A percentile compares a stretch with the other conserved stretches of the same genome.
Conservation (phyloP, 1,140 invertebrate genomes). For the Penaeus japonicus region DNA sequence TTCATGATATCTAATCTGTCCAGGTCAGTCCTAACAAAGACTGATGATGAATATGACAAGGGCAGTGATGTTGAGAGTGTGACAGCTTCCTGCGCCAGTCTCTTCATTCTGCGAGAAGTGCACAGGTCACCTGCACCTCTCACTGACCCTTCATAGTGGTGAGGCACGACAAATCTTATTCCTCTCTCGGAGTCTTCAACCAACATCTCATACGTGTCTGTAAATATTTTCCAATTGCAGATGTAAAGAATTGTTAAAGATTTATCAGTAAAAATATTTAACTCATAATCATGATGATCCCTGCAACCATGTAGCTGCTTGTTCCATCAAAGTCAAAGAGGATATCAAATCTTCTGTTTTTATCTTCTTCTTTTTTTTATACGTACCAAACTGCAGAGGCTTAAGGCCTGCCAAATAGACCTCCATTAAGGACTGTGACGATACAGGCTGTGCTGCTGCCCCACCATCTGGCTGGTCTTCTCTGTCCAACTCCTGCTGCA, state of each 20-base stretch:
- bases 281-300: too few species aligned
- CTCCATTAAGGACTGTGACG: constrained; percentile 40
- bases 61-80: constrained; percentile 94
- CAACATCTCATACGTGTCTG: constrained; percentile 92
- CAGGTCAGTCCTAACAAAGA: constrained; percentile 94
- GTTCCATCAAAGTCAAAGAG: too few species aligned
- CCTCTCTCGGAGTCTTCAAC: constrained; percentile 77
- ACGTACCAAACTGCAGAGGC: constrained; percentile 83
- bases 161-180: constrained; percentile 84
- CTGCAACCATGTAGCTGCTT: too few species aligned
- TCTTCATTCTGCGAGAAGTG: constrained; percentile 74
- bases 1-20: constrained; percentile 96
- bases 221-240: constrained; percentile 58
- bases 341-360: too few species aligned
- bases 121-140: constrained; percentile 79
- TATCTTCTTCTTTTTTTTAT: too few species aligned
- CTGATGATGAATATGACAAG: constrained; percentile 90
- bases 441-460: constrained; percentile 18
- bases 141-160: constrained; percentile 91
- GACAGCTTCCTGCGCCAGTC: constrained; percentile 94
- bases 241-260: constrained; percentile 14
- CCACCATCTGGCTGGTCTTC: constrained; percentile 20
- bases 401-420: constrained; percentile 72
- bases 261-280: not conserved
- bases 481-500: constrained; percentile 59